A percentile compares a stretch with the other conserved stretches of the same genome.
Evolutionary conservation across 2,888 invertebrate genomes (phyloP).

Genomic region (Tanypteryx hageni): DNA sequence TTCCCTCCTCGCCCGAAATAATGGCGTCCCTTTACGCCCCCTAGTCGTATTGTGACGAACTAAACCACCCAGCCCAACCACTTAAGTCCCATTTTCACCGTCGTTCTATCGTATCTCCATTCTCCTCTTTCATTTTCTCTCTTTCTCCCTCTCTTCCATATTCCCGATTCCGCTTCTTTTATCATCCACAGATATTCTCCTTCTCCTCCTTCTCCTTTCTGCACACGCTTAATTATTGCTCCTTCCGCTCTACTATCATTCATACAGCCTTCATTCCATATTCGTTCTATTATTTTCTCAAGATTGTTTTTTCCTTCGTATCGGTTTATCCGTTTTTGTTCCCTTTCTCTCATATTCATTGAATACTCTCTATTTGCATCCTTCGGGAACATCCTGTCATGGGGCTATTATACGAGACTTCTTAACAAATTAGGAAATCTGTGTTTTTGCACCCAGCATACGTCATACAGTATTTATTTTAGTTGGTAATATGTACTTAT

Average conservation of each 20-base stretch:
- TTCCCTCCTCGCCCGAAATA: constrained; percentile 34
- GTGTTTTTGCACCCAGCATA: too few relatives aligned
- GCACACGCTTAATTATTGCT: background rate
- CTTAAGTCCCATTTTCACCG: constrained; percentile 5
- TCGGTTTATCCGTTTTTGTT: too few relatives aligned
- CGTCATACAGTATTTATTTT: too few relatives aligned
- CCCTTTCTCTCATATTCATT: too few relatives aligned
- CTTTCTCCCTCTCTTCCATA: background rate
- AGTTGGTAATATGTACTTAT: too few relatives aligned
- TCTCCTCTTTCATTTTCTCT: background rate
- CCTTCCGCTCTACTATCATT: background rate
- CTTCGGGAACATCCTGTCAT: too few relatives aligned
- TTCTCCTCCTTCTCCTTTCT: background rate
- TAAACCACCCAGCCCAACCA: background rate
- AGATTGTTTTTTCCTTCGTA: background rate
- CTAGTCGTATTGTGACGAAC: constrained; percentile 44
- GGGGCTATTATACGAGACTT: too few relatives aligned
- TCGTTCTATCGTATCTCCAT: background rate
- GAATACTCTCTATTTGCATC: too few relatives aligned
- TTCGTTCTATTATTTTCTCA: background rate
- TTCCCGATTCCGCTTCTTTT: background rate
- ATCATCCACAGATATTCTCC: background rate
- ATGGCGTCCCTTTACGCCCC: constrained; percentile 36
- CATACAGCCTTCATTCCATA: background rate
- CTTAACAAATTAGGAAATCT: too few relatives aligned